Percentiles rank a stretch among this genome's conserved stretches.
Evolutionary conservation across 2,888 invertebrate species (phyloP).

Genomic region (Torymus aiolomorphi): DNA sequence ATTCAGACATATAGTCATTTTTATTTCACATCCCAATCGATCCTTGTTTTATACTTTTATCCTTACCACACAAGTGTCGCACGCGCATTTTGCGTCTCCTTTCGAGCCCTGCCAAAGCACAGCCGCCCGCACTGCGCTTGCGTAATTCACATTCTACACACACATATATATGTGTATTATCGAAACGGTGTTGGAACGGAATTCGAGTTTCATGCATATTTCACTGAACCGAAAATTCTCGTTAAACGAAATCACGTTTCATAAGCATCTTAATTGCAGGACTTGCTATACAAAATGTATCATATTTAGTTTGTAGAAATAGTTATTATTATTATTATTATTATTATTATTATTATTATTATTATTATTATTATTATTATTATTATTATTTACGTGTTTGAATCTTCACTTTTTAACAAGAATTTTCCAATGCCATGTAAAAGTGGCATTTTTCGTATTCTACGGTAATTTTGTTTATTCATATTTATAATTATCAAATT

Average conservation of each 20-base stretch:
- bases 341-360: too few relatives aligned
- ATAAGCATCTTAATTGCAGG: not conserved
- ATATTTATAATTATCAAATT: slow-evolving; percentile 15
- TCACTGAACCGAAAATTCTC: slow-evolving; percentile 29
- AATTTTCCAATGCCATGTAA: slow-evolving; percentile 46
- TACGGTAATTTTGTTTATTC: not conserved
- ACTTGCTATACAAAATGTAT: not conserved
- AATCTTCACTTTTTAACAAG: slow-evolving; percentile 35
- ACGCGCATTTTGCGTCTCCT: slow-evolving; percentile 52
- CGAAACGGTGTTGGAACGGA: slow-evolving; percentile 56
- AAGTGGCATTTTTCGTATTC: slow-evolving; percentile 22
- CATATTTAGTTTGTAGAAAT: slow-evolving; percentile 39
- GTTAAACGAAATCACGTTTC: slow-evolving; percentile 12
- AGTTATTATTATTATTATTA: not conserved
- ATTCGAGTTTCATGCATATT: slow-evolving; percentile 7
- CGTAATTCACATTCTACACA: slow-evolving; percentile 5
- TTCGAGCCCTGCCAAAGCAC: slow-evolving; percentile 57
- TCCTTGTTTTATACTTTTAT: slow-evolving; percentile 46
- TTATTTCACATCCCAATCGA: slow-evolving; percentile 51
- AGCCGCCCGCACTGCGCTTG: slow-evolving; percentile 51
- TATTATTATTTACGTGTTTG: slow-evolving; percentile 9
- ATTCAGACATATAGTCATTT: slow-evolving; percentile 56
- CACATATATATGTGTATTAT: slow-evolving; percentile 27
- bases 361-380: too few relatives aligned
- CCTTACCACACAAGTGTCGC: slow-evolving; percentile 41